Base-by-base conservation (phyloP, 2,888 invertebrate genomes). In the Augochlorella aurata region DNA sequence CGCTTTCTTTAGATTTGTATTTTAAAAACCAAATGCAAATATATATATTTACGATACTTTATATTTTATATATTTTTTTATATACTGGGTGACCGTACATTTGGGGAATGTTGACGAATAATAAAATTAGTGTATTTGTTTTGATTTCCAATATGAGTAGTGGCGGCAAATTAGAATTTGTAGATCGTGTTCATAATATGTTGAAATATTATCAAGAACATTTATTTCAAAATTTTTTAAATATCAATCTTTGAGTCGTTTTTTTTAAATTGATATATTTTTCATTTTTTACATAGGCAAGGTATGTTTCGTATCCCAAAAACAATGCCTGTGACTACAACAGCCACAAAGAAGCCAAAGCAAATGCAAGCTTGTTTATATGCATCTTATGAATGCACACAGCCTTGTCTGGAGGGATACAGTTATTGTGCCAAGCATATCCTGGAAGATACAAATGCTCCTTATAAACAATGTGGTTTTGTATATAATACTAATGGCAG, bases 351-450 rank as follows among this genome's bases (percentile, higher is more conserved):
- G 63, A 85, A 80, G 18, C 61, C 85, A 4, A 91, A 90, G 73
- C 88, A 89, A 77, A 67, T 73, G 0, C 83, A 85, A 44, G 79
- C 45, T 12, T 93, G 93, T 66, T 80, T 87, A 4, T 96, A 96
- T 93, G 93, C 95, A 50, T 94, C 95, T 0, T 97, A 96, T 89
- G 95, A 96, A 78, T 97, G 97, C 87, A 94, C 95, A 0, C 95
- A 96, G 47, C 95, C 96, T 0, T 95, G 96, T 66, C 92, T 98
- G 0, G 95, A 97, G 12, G 97, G 96, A 0, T 96, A 96, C 84
- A 95, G 96, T 81, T 97, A 96, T 93, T 99, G 98, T 92, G 95
- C 95, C 7, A 95, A 96, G 5, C 99, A 99, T 90, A 97, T 98
- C 84, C 94, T 98, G 71, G 96, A 96, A 88, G 98, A 99, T 92